Conservation (phyloP, 2,888 invertebrate species). For the Nomada fucata region DNA sequence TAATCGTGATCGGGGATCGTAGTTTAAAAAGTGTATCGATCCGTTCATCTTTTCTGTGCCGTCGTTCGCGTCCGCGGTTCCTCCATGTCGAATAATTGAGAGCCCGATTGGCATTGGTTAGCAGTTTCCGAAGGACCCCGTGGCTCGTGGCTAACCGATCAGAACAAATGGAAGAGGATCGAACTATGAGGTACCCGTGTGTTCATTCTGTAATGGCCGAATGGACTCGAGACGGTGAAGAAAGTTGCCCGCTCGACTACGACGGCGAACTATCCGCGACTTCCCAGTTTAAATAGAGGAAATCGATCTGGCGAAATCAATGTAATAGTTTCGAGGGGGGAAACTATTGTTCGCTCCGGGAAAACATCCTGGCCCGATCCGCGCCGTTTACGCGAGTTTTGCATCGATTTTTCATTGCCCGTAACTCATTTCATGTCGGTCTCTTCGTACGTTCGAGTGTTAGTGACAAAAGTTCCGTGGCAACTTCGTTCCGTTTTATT, state of each 20-base stretch:
- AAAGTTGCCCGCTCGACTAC: slow-evolving; percentile 52
- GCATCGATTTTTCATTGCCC: slow-evolving; percentile 30
- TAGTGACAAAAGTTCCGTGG: not conserved
- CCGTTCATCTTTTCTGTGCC: not conserved
- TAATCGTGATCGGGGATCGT: no score
- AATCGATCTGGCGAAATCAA: slow-evolving; percentile 46
- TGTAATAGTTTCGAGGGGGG: slow-evolving; percentile 28
- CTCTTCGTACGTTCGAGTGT: not conserved
- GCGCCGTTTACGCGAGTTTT: not conserved
- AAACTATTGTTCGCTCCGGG: slow-evolving; percentile 21
- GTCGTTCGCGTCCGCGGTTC: not conserved
- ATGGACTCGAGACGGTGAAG: slow-evolving; percentile 40
- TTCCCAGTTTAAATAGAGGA: slow-evolving; percentile 38
- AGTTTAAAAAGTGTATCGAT: not conserved
- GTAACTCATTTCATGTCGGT: not conserved
- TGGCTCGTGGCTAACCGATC: slow-evolving; percentile 52
- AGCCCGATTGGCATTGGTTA: slow-evolving; percentile 36
- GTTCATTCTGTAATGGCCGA: slow-evolving; percentile 32
- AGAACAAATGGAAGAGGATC: slow-evolving; percentile 43
- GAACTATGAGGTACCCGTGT: slow-evolving; percentile 52
- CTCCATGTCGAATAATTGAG: slow-evolving; percentile 13
- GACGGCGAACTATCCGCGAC: slow-evolving; percentile 27
- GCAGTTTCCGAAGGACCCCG: slow-evolving; percentile 44
- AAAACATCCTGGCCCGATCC: slow-evolving; percentile 7
- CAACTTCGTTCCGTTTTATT: not conserved